phyloP scores from a whole-genome alignment of 2,797 vertebrate genomes.

The Microctenopoma lineatum region DNA sequence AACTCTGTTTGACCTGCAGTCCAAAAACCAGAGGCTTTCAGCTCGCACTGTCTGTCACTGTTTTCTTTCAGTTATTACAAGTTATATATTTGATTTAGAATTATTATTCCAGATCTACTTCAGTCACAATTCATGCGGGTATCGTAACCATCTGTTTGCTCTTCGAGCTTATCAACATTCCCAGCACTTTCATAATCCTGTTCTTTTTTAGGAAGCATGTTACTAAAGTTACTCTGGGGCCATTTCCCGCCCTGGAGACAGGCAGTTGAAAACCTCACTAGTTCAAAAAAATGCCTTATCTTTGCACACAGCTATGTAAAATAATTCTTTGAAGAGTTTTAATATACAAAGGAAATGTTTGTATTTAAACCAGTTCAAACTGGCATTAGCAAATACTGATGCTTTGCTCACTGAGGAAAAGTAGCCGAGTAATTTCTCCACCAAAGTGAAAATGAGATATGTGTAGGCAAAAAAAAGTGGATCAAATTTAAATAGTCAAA shows the following conservation, averaged over 20 bases:
- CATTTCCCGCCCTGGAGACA: slow-evolving; percentile 9
- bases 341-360: slow-evolving; percentile 46
- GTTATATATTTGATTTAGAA: no score
- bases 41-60: no score
- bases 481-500: no score
- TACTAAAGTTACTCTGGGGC: slow-evolving; percentile 18
- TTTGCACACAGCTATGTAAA: slow-evolving; percentile 34
- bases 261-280: slow-evolving; percentile 10
- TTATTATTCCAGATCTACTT: background rate
- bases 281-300: slow-evolving; percentile 25
- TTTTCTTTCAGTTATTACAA: no score
- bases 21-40: no score
- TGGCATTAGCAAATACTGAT: slow-evolving; percentile 14
- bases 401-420: background rate
- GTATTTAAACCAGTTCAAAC: slow-evolving; percentile 44
- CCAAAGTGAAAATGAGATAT: slow-evolving; percentile 9
- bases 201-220: slow-evolving; percentile 6
- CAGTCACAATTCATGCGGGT: no score
- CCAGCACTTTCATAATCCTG: background rate
- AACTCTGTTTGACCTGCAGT: no score
- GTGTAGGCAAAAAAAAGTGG: background rate
- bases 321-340: slow-evolving; percentile 30
- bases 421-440: background rate
- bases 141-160: background rate
- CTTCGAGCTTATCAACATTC: background rate